phyloP scores from a whole-genome alignment of 2,888 invertebrate species.

The Pterobdella sp. region DNA sequence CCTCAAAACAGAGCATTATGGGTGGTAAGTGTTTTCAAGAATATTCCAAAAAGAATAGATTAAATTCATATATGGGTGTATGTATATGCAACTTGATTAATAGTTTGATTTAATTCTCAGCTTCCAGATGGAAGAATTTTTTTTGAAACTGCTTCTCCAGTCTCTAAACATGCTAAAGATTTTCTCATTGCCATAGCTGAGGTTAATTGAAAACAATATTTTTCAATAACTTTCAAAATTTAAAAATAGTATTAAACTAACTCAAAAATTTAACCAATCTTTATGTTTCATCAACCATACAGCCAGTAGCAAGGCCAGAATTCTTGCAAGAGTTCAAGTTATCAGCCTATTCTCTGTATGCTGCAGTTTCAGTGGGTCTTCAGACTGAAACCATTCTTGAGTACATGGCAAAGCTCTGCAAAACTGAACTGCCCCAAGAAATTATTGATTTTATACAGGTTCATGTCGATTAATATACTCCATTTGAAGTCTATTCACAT shows the following conservation, averaged over 20 bases:
- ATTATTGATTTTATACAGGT: conserved; percentile 82
- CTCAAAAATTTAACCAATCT: background rate
- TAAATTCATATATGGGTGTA: background rate
- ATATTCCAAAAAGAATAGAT: too few species aligned
- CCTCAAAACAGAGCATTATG: background rate
- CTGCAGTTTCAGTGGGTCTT: conserved; percentile 95
- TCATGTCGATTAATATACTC: conserved; percentile 13
- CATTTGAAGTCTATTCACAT: background rate
- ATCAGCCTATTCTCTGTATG: conserved; percentile 96
- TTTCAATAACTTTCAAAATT: background rate
- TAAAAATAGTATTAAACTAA: conserved; percentile 5
- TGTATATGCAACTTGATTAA: background rate
- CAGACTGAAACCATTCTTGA: conserved; percentile 95
- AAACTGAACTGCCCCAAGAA: conserved; percentile 85
- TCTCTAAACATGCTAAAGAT: conserved; percentile 97
- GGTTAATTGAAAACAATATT: conserved; percentile 42
- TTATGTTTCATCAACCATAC: conserved; percentile 36
- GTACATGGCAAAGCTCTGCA: conserved; percentile 86
- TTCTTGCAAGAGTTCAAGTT: conserved; percentile 88
- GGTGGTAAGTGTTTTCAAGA: background rate
- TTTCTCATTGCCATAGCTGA: conserved; percentile 97
- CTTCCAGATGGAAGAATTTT: conserved; percentile 96
- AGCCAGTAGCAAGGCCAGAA: conserved; percentile 94
- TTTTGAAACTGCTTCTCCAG: conserved; percentile 93
- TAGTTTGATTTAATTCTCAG: conserved; percentile 30